A percentile compares a stretch with the other conserved stretches of the same genome.
Evolutionary conservation across 2,888 invertebrate species (phyloP).

Genomic region (Nebria brevicollis): DNA sequence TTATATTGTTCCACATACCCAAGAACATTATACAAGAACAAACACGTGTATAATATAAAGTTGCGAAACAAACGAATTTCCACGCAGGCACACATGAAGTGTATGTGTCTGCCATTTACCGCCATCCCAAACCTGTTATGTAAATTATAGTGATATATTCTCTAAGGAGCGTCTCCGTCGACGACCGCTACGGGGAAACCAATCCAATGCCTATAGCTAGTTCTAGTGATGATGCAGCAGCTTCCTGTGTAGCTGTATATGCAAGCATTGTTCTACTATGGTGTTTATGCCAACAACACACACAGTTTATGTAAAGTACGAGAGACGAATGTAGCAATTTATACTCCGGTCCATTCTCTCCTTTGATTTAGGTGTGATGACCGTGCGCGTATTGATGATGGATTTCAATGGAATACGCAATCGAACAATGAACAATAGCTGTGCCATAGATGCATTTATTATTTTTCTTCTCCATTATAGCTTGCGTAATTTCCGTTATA

Average conservation of each 20-base stretch:
- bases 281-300: neutral
- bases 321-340: neutral
- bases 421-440: constrained; percentile 1
- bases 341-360: neutral
- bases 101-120: neutral
- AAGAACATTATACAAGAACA: neutral
- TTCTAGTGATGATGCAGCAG: neutral
- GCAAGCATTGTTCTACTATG: neutral
- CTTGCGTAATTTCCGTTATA: neutral
- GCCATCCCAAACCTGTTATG: neutral
- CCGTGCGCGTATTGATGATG: neutral
- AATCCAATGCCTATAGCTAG: neutral
- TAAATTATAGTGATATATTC: constrained; percentile 1
- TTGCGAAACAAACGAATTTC: neutral
- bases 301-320: neutral
- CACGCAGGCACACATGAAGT: neutral
- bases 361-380: constrained; percentile 1
- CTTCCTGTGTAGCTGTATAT: neutral
- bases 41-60: neutral
- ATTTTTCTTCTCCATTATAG: too few species aligned
- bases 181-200: neutral
- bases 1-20: neutral
- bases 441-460: neutral
- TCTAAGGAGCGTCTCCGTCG: neutral
- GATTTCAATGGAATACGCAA: neutral